A percentile compares a stretch with the other conserved stretches of the same genome.
Evolutionary conservation across 2,113 vertebrate species (phyloP).

Genomic region (Indicator maculatus): DNA sequence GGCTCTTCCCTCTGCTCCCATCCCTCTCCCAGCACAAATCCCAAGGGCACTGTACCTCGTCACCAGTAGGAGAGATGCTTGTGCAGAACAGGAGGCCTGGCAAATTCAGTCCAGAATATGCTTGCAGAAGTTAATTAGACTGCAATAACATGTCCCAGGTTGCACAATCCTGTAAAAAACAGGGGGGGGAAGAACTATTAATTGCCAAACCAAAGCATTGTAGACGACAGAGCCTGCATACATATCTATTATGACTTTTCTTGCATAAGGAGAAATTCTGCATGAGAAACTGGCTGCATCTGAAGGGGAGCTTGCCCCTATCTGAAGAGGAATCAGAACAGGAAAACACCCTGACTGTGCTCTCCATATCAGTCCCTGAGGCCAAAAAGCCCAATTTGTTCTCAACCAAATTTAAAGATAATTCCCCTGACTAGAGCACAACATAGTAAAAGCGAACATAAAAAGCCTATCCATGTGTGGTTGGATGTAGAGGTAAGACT

Average conservation of each 20-base stretch:
- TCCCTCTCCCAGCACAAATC: not conserved
- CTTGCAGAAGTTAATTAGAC: not conserved
- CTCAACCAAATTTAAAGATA: not conserved
- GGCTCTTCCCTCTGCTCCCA: not conserved
- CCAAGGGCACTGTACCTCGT: not conserved
- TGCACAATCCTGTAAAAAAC: not conserved
- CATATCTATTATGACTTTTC: not conserved
- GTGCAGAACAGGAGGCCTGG: not conserved
- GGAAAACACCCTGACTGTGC: not conserved
- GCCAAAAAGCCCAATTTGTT: not conserved
- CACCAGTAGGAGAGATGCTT: not conserved
- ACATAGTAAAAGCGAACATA: not conserved
- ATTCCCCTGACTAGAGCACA: not conserved
- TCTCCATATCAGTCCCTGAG: not conserved
- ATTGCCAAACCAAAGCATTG: fast-evolving
- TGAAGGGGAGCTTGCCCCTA: not conserved
- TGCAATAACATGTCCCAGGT: not conserved
- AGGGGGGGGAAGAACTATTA: not conserved
- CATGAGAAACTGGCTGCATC: fast-evolving
- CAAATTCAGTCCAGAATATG: not conserved
- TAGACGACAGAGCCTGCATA: not conserved
- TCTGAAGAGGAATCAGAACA: not conserved
- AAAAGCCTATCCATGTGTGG: not conserved
- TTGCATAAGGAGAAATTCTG: not conserved
- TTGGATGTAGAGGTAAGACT: not conserved